These are phyloP conservation scores for Galaxea fascicularis DNA, from an alignment of 92 coral and sea anemone species.

Conservation along the genomic window DNA sequence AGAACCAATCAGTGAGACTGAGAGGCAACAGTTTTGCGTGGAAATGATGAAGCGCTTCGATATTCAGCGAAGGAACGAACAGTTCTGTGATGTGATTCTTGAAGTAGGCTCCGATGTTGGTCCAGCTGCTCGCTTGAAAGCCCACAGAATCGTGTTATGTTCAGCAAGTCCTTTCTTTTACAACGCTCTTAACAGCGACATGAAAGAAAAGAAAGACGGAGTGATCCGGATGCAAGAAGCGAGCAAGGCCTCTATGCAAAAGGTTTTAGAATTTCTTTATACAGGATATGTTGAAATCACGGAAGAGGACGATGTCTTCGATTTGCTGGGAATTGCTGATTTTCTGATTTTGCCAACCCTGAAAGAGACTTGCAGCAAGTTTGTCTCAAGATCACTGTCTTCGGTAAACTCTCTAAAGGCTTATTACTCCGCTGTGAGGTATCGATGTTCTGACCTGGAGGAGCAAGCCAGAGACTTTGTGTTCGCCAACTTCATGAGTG, in stretches of 20 bases:
- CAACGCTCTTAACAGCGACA: constrained; percentile 15
- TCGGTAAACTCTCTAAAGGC: neutral
- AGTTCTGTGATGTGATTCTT: neutral
- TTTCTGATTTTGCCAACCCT: neutral
- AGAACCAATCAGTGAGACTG: no score
- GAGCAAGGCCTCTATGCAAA: constrained; percentile 45
- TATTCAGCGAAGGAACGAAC: neutral
- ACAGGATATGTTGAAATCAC: neutral
- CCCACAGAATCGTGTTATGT: no score
- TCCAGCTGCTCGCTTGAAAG: no score
- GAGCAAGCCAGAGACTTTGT: neutral
- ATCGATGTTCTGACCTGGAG: neutral
- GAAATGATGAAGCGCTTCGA: no score
- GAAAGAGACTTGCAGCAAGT: neutral
- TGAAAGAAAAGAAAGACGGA: constrained; percentile 58
- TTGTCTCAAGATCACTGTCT: neutral
- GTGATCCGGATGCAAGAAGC: constrained; percentile 37
- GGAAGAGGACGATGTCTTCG: neutral
- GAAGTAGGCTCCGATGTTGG: neutral
- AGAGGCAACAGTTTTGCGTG: no score
- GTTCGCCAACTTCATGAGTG: neutral
- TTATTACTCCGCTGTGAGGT: neutral
- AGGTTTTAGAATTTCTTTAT: constrained; percentile 43
- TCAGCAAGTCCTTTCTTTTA: no score
- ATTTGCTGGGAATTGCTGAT: neutral